phyloP scores from a whole-genome alignment of 2,888 invertebrate genomes.

The Amblyjoppa proteus region DNA sequence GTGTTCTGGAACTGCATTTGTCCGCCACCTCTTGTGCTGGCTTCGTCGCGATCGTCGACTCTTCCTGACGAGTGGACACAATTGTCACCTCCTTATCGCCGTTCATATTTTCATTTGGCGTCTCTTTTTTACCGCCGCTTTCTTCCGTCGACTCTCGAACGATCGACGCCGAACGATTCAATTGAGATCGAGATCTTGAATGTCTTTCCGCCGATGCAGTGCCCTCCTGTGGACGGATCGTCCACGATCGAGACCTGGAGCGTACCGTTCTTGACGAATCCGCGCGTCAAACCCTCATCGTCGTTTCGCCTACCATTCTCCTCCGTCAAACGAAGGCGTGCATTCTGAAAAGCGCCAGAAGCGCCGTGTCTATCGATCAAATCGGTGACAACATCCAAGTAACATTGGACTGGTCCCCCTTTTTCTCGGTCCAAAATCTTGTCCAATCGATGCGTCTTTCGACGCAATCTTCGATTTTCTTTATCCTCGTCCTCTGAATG shows the following conservation, averaged over 20 bases:
- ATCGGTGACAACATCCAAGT: constrained; percentile 18
- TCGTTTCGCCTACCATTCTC: neutral
- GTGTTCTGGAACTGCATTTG: constrained; percentile 27
- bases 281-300: constrained; percentile 7
- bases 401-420: neutral
- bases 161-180: neutral
- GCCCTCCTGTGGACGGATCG: neutral
- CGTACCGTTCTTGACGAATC: neutral
- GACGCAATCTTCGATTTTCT: constrained; percentile 14
- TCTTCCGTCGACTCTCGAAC: neutral
- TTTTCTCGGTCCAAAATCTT: neutral
- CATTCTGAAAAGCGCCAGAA: constrained; percentile 38
- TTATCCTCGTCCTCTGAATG: constrained; percentile 12
- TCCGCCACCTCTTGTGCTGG: neutral
- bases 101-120: constrained; percentile 4
- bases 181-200: neutral
- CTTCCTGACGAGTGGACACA: neutral
- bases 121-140: constrained; percentile 24
- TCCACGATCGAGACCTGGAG: neutral
- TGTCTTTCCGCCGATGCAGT: neutral
- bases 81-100: constrained; percentile 16
- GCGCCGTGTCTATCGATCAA: constrained; percentile 27
- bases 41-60: neutral
- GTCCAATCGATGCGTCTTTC: constrained; percentile 16
- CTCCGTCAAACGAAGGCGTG: constrained; percentile 36